Base-by-base conservation (phyloP, 2,797 vertebrate genomes). In the Chaetodon trifasciatus region DNA sequence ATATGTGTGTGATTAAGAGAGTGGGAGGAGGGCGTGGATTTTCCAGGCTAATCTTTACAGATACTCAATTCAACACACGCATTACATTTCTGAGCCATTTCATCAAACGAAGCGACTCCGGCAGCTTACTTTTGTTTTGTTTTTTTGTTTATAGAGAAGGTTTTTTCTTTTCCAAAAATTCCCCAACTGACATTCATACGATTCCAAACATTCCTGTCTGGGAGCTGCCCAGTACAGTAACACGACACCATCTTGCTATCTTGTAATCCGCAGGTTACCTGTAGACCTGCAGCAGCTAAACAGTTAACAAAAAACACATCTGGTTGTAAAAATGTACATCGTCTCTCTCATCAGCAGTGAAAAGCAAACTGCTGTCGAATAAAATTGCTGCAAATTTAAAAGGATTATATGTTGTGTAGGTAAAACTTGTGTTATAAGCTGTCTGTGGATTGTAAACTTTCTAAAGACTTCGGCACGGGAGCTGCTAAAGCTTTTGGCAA, bases 141-240 rank as follows among this genome's bases (percentile, higher is more conserved):
- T 4, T 24, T 37, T 49, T n/a, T 46, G 7, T 53, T 28, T 4
- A 13, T 56, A 7, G 39, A 72, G 23, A 55, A 21, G 24, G 5
- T 56, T 63, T 44, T 21, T 2, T 23, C 8, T 39, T 37, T 35
- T 13, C 15, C 2, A 5, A 19, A 60, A 37, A 23, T 4, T 15
- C 7, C 11, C 58, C 1, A 2, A 13, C 39, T 76, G 21, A 66
- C 47, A 70, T 78, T 69, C 39, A 66, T 9, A 47, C 6, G 53
- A 83, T 76, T 81, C 75, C 74, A 49, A 42, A 79, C 71, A 83
- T 84, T 82, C 72, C 39, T 79, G 19, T 62, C 23, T 47, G 10
- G 37, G 3, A 64, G 64, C 64, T 16, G 32, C 24, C 52, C 0
- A 32, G 28, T 32, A 9, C 35, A 6, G 28, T 23, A 5, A 64